A percentile compares a stretch with the other conserved stretches of the same genome.
These are phyloP conservation scores for Phyllostomus hastatus DNA, from an alignment of 2,113 vertebrate genomes.

Conservation along the genomic window DNA sequence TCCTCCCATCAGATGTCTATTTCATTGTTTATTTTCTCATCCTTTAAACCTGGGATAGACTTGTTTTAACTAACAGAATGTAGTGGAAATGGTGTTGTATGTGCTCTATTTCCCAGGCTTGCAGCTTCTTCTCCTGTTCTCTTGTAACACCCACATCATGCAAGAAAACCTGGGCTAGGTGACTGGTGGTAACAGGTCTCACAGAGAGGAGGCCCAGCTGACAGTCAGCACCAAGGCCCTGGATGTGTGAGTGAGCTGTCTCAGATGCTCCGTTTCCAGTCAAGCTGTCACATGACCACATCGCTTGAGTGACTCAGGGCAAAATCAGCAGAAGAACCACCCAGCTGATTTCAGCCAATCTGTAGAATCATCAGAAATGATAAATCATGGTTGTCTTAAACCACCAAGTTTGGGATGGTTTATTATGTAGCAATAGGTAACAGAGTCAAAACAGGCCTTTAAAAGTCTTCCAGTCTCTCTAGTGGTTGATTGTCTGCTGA, in stretches of 20 bases:
- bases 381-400: neutral
- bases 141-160: neutral
- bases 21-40: neutral
- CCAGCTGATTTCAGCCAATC: neutral
- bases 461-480: neutral
- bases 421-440: neutral
- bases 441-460: neutral
- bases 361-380: neutral
- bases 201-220: neutral
- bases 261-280: neutral
- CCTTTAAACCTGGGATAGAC: neutral
- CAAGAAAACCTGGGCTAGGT: neutral
- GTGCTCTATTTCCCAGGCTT: neutral
- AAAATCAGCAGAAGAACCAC: neutral
- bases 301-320: neutral
- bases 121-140: neutral
- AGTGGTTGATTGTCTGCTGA: neutral
- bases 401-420: neutral
- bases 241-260: neutral
- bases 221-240: neutral
- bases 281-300: neutral
- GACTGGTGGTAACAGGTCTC: neutral
- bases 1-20: neutral
- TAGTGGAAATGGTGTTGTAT: neutral
- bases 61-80: neutral